Conservation (phyloP, 2,797 vertebrate genomes). For the Takifugu rubripes region DNA sequence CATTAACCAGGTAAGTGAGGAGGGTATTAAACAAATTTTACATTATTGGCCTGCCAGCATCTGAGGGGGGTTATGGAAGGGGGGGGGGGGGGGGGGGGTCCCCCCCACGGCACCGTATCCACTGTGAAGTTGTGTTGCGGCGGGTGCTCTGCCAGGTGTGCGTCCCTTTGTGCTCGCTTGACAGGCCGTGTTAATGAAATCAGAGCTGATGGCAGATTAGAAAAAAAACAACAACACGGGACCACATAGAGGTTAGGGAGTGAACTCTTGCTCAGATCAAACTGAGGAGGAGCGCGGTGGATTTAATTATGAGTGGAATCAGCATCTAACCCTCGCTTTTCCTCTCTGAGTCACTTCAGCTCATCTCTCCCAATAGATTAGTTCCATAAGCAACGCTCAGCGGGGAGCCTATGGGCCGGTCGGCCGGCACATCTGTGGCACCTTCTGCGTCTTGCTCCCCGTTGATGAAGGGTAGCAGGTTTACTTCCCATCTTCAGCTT, state of each 20-base stretch:
- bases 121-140: conserved; percentile 45
- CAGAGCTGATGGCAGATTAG: conserved; percentile 49
- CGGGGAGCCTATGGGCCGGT: too few species aligned
- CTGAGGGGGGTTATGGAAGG: conserved; percentile 51
- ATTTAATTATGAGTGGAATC: conserved; percentile 47
- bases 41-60: conserved; percentile 61
- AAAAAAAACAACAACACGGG: conserved; percentile 12
- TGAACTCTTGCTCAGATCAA: neutral
- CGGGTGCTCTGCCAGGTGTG: conserved; percentile 65
- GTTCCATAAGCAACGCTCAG: too few species aligned
- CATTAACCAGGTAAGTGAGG: conserved; percentile 44
- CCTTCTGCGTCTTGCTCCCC: conserved; percentile 75
- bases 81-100: conserved; percentile 23
- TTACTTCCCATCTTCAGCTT: conserved; percentile 89
- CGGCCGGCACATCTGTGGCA: conserved; percentile 71
- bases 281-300: neutral
- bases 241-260: conserved; percentile 29
- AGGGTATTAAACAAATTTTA: conserved; percentile 73
- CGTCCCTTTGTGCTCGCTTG: conserved; percentile 64
- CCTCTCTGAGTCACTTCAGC: too few species aligned
- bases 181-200: conserved; percentile 75
- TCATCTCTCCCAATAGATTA: too few species aligned
- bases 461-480: conserved; percentile 93
- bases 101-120: conserved; percentile 41
- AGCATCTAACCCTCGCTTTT: conserved; percentile 8